Evolutionary conservation across 2,888 invertebrate species (phyloP).

Genomic region (Sinhomidia bicolor): DNA sequence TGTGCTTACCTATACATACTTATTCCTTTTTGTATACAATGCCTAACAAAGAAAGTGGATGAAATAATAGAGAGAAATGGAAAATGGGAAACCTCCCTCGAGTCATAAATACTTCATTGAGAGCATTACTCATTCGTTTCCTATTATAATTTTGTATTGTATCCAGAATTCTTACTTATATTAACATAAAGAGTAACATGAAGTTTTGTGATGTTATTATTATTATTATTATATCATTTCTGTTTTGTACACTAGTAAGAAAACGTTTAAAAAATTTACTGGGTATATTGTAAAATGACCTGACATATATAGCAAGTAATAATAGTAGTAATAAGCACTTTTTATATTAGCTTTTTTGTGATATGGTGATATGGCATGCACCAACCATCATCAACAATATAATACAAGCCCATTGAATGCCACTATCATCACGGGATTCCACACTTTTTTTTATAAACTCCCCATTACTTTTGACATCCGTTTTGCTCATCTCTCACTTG

Average conservation of each 20-base stretch:
- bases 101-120: conserved; percentile 17
- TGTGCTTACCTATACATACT: no score
- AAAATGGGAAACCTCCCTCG: conserved; percentile 17
- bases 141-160: conserved; percentile 37
- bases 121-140: conserved; percentile 5
- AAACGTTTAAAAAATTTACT: neutral
- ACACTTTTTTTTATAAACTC: conserved; percentile 35
- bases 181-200: neutral
- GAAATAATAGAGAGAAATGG: neutral
- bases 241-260: neutral
- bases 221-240: neutral
- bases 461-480: conserved; percentile 53
- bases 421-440: conserved; percentile 41
- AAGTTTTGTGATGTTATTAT: neutral
- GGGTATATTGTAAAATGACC: neutral
- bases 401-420: conserved; percentile 20
- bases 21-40: no score
- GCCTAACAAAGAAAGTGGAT: neutral
- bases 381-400: conserved; percentile 10
- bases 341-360: neutral
- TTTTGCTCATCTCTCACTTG: conserved; percentile 58
- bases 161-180: neutral
- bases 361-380: conserved; percentile 33
- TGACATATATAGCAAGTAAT: neutral
- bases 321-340: neutral